These are phyloP conservation scores for Antheraea yamamai DNA, from an alignment of 2,888 invertebrate genomes.

Conservation along the genomic window DNA sequence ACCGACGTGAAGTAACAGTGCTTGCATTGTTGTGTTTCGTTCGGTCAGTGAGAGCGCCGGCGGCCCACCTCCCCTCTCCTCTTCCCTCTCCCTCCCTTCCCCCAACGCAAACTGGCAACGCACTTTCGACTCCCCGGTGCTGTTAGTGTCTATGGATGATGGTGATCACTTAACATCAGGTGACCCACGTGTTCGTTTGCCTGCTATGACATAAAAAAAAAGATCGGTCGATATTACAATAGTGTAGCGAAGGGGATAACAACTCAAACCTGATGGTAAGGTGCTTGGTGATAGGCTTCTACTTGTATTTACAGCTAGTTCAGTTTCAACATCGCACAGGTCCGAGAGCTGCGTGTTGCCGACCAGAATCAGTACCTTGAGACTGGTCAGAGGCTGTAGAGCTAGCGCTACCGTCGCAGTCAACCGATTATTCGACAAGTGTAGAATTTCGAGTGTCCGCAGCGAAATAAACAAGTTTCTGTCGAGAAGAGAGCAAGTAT, in stretches of 20 bases:
- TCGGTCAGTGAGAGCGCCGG: too few relatives aligned
- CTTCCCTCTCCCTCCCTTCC: too few relatives aligned
- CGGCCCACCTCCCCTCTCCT: too few relatives aligned
- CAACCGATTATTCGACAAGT: background rate
- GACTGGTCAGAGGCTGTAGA: background rate
- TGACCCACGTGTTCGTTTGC: too few relatives aligned
- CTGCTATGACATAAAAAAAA: too few relatives aligned
- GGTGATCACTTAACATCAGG: too few relatives aligned
- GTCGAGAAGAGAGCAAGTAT: background rate
- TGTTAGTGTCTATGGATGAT: too few relatives aligned
- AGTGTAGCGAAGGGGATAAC: background rate
- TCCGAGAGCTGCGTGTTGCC: conserved; percentile 36
- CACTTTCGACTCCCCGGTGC: too few relatives aligned
- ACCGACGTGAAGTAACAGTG: too few relatives aligned
- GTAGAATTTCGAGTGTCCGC: background rate
- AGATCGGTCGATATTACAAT: background rate
- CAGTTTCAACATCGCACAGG: conserved; percentile 34
- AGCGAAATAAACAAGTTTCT: background rate
- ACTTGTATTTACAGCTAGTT: conserved; percentile 15
- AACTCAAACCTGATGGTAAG: background rate
- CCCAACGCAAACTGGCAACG: too few relatives aligned
- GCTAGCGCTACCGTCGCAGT: background rate
- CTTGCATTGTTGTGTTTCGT: too few relatives aligned
- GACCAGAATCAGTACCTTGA: conserved; percentile 30
- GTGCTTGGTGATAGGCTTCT: background rate